Percentiles rank a stretch among this genome's conserved stretches.
Conservation (phyloP, 2,888 invertebrate species). For the Brenthis hecate region DNA sequence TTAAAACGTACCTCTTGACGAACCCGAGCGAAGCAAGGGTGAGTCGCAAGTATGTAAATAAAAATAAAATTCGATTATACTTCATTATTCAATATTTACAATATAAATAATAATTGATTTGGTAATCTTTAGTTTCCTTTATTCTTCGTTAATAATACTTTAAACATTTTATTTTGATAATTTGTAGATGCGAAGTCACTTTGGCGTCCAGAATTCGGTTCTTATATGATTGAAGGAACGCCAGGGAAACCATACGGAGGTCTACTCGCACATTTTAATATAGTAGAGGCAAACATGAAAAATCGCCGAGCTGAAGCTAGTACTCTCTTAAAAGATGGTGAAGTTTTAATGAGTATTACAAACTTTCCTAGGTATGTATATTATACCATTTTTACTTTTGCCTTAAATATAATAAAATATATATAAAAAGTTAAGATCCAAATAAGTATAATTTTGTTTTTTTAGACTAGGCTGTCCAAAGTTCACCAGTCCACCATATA, state of each 20-base stretch:
- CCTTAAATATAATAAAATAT: too few species aligned
- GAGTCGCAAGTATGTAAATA: too few species aligned
- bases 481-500: constrained; percentile 90
- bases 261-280: constrained; percentile 97
- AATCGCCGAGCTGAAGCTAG: constrained; percentile 92
- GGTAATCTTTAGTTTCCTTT: too few species aligned
- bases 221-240: constrained; percentile 99
- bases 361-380: constrained; percentile 92
- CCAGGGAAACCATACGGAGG: constrained; percentile 98
- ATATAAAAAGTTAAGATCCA: too few species aligned
- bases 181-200: constrained; percentile 88
- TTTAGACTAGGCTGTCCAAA: constrained; percentile 91
- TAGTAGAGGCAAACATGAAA: constrained; percentile 99
- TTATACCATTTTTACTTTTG: neutral
- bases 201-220: constrained; percentile 99
- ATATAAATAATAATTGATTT: too few species aligned
- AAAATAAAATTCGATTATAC: too few species aligned
- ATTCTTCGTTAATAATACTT: too few species aligned
- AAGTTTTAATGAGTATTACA: constrained; percentile 94
- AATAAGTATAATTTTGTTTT: neutral
- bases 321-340: constrained; percentile 88
- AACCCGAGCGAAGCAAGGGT: too few species aligned
- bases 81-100: too few species aligned
- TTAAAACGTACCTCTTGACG: too few species aligned
- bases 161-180: neutral